Conservation (phyloP, 2,113 vertebrate species). For the Channa argus region DNA sequence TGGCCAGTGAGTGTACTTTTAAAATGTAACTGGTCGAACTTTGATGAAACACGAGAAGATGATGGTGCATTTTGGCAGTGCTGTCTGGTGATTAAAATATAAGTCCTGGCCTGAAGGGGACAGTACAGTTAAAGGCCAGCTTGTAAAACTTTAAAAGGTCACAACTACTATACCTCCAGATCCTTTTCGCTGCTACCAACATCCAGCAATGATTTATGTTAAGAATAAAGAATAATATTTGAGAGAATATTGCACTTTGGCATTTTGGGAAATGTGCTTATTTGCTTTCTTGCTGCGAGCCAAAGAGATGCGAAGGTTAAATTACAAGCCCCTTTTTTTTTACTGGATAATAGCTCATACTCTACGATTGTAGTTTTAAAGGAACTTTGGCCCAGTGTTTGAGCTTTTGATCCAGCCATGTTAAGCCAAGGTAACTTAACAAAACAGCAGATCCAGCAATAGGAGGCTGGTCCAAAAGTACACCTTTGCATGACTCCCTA, state of each 20-base stretch:
- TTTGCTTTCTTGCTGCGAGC: not conserved
- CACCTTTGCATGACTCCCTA: too few species aligned
- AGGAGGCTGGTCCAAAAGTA: too few species aligned
- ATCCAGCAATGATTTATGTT: constrained; percentile 38
- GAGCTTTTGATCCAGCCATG: too few species aligned
- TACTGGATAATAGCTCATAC: too few species aligned
- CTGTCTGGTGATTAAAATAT: constrained; percentile 46
- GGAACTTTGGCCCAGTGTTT: too few species aligned
- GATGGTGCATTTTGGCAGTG: not conserved
- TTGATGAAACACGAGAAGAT: constrained; percentile 5
- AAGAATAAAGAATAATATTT: constrained; percentile 3
- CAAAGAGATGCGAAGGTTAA: not conserved
- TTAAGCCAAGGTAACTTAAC: too few species aligned
- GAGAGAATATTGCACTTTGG: constrained; percentile 4
- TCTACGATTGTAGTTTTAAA: too few species aligned
- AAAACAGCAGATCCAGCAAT: too few species aligned
- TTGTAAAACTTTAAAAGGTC: constrained; percentile 65
- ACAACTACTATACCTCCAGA: not conserved
- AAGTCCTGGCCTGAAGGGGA: constrained; percentile 50
- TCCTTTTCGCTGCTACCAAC: constrained; percentile 23
- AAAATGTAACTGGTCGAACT: not conserved
- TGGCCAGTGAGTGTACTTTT: not conserved
- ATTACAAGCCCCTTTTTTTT: too few species aligned
- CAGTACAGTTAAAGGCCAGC: constrained; percentile 63
- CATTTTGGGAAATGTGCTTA: not conserved